A percentile compares a stretch with the other conserved stretches of the same genome.
Conservation (phyloP, 2,888 invertebrate species). For the Phalera bucephala region DNA sequence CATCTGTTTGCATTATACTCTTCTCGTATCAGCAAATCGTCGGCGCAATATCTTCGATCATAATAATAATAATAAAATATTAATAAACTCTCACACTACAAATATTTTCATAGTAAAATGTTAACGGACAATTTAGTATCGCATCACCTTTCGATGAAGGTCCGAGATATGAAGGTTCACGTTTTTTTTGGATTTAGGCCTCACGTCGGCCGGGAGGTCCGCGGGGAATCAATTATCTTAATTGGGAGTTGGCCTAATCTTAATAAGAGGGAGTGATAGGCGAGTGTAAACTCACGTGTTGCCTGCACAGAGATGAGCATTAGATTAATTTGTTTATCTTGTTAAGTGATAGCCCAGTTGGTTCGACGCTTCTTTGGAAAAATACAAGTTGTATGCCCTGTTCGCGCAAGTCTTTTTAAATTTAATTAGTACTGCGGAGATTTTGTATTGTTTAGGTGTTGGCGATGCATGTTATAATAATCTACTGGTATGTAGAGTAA, state of each 20-base stretch:
- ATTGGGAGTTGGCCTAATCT: conserved; percentile 73
- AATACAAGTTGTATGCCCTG: no score
- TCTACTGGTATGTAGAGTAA: no score
- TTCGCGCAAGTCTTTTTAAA: no score
- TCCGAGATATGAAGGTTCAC: conserved; percentile 40
- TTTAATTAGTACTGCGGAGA: no score
- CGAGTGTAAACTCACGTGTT: conserved; percentile 52
- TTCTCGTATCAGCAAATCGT: neutral
- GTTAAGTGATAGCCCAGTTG: neutral
- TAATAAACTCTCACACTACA: conserved; percentile 27
- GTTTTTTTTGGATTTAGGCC: conserved; percentile 47
- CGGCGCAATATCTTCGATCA: conserved; percentile 12
- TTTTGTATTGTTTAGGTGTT: no score
- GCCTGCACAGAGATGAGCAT: conserved; percentile 35
- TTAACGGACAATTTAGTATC: conserved; percentile 32
- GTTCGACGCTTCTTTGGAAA: no score
- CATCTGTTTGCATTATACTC: neutral
- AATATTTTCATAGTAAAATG: conserved; percentile 35
- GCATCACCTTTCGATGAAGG: conserved; percentile 27
- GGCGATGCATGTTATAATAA: no score
- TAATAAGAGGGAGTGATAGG: conserved; percentile 59
- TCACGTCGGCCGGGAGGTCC: conserved; percentile 54
- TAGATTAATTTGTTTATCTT: conserved; percentile 54
- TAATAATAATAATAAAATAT: conserved; percentile 36
- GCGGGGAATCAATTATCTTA: conserved; percentile 75